Evolutionary conservation across 1,140 invertebrate species (phyloP).

Genomic region (Euura lappo): DNA sequence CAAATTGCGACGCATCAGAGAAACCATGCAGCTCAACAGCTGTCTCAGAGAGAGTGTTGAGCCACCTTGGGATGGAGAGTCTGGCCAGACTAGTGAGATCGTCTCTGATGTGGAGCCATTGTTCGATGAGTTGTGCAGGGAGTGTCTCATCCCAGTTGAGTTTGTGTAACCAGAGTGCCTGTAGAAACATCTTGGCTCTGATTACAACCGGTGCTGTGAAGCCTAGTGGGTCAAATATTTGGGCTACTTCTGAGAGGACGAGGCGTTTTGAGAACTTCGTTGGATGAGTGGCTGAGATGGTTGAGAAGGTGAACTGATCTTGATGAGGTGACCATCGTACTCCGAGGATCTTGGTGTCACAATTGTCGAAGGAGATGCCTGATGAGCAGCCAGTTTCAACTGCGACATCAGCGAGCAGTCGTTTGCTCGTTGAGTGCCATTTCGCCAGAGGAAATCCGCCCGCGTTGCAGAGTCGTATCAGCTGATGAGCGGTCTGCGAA

Average conservation of each 20-base stretch:
- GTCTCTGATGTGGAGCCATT: conserved; percentile 29
- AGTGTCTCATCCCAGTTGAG: conserved; percentile 45
- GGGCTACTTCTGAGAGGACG: conserved; percentile 21
- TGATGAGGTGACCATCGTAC: conserved; percentile 31
- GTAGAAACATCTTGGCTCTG: conserved; percentile 40
- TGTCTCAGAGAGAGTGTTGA: conserved; percentile 12
- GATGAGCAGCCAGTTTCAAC: background rate
- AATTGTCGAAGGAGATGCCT: background rate
- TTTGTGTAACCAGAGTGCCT: conserved; percentile 38
- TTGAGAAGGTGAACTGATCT: conserved; percentile 33
- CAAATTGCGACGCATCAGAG: conserved; percentile 35
- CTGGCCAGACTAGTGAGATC: conserved; percentile 19
- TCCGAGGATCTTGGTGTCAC: conserved; percentile 29
- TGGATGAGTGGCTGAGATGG: conserved; percentile 6
- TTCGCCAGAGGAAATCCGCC: background rate
- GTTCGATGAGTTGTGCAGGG: conserved; percentile 16
- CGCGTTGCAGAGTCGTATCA: background rate
- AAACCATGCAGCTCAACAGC: conserved; percentile 37
- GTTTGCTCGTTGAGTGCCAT: background rate
- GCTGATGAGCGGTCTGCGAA: background rate
- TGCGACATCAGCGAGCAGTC: background rate
- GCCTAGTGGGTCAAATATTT: conserved; percentile 38
- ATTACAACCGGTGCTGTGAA: conserved; percentile 39
- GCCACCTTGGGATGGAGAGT: conserved; percentile 28
- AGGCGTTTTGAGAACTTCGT: conserved; percentile 18